Conservation (phyloP, 1,140 invertebrate genomes). For the Pseudachorutes palmiensis region DNA sequence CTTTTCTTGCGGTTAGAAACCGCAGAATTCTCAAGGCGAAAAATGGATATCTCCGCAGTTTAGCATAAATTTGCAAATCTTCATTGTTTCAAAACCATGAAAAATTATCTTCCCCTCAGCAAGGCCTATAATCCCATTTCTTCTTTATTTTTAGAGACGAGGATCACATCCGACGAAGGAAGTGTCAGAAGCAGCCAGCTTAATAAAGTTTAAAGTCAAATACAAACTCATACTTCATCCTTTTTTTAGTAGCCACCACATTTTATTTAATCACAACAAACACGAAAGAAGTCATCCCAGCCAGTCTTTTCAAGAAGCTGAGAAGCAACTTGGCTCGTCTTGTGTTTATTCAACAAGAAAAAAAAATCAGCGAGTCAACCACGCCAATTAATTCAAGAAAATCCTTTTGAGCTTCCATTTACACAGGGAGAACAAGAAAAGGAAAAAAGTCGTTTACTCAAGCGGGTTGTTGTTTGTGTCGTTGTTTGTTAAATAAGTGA, state of each 20-base stretch:
- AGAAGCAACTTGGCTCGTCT: not conserved
- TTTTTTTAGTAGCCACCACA: too few relatives aligned
- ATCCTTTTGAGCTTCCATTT: not conserved
- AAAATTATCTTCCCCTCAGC: not conserved
- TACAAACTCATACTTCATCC: too few relatives aligned
- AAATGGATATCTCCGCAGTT: not conserved
- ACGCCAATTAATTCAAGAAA: conserved; percentile 10
- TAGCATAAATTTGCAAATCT: not conserved
- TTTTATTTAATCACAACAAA: too few relatives aligned
- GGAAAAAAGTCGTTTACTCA: not conserved
- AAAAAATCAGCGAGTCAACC: conserved; percentile 2
- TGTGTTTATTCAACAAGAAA: not conserved
- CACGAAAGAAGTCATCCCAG: not conserved
- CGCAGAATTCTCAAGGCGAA: conserved; percentile 7
- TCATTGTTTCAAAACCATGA: not conserved
- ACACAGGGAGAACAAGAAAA: too few relatives aligned
- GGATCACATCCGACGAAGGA: not conserved
- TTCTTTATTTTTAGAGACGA: not conserved
- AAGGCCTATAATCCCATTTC: not conserved
- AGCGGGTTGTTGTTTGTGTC: not conserved
- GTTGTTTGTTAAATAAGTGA: conserved; percentile 10
- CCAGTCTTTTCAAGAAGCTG: not conserved
- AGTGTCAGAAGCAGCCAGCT: too few relatives aligned
- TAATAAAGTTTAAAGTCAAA: too few relatives aligned
- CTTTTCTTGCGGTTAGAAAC: not conserved